These are phyloP conservation scores for Alca torda DNA, from an alignment of 2,797 vertebrate genomes.

Conservation along the genomic window DNA sequence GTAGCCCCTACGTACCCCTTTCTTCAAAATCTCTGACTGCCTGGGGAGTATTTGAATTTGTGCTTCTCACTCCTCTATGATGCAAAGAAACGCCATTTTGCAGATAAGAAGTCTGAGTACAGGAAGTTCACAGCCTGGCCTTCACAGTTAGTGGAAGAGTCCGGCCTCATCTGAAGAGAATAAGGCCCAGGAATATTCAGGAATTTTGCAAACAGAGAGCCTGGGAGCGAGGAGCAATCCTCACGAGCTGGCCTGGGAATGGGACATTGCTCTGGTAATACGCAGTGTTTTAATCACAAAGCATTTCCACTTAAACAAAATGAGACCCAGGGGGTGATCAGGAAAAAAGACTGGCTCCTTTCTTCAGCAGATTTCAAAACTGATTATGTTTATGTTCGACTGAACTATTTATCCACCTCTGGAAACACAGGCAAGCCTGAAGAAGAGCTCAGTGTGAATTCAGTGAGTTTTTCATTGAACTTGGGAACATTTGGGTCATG, in stretches of 20 bases:
- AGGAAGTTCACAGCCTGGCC: neutral
- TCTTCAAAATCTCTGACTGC: neutral
- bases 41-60: neutral
- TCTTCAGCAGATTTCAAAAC: neutral
- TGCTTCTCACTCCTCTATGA: neutral
- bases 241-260: neutral
- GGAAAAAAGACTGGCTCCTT: neutral
- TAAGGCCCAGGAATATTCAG: neutral
- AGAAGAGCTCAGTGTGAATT: neutral
- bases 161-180: neutral
- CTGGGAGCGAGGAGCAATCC: neutral
- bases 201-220: neutral
- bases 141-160: neutral
- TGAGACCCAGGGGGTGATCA: neutral
- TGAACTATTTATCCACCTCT: conserved; percentile 21
- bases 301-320: neutral
- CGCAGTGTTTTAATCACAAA: neutral
- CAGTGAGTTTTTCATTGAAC: neutral
- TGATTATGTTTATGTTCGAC: neutral
- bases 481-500: neutral
- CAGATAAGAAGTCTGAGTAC: neutral
- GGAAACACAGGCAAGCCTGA: neutral
- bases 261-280: neutral
- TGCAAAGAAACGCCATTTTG: neutral
- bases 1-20: neutral